Conservation (phyloP, 2,113 vertebrate species). For the Stegastes partitus region DNA sequence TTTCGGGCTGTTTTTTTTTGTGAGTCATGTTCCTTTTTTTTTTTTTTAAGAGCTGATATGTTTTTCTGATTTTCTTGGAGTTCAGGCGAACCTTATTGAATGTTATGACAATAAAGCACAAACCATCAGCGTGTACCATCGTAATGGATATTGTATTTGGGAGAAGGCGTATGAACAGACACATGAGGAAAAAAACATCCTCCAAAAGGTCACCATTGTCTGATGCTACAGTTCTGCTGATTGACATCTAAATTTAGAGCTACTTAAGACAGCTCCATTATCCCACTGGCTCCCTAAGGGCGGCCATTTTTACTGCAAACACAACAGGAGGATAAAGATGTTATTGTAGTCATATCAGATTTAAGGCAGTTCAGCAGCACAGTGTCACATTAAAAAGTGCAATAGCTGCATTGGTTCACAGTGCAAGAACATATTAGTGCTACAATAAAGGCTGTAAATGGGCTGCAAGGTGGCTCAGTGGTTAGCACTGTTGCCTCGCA, state of each 20-base stretch:
- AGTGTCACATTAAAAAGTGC: no score
- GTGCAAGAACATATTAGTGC: no score
- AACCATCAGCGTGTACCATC: no score
- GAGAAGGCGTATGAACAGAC: background rate
- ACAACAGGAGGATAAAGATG: conserved; percentile 9
- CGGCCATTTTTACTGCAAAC: conserved; percentile 27
- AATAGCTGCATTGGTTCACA: no score
- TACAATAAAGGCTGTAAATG: no score
- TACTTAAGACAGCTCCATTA: conserved; percentile 41
- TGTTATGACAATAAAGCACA: background rate
- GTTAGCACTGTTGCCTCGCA: no score
- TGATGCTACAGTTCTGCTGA: conserved; percentile 36
- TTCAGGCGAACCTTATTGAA: background rate
- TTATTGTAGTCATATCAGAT: conserved; percentile 21
- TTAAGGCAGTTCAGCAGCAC: conserved; percentile 3
- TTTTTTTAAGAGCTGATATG: background rate
- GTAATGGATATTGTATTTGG: background rate
- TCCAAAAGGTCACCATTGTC: conserved; percentile 46
- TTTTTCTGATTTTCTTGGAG: background rate
- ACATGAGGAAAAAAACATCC: background rate
- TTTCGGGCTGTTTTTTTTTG: no score
- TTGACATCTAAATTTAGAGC: conserved; percentile 44
- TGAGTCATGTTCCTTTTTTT: no score
- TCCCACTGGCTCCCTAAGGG: conserved; percentile 11
- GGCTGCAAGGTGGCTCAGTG: no score